Evolutionary conservation across 2,888 invertebrate genomes (phyloP), one percentile per base, ranked within the genome.

Genomic region (Timema cristinae): DNA sequence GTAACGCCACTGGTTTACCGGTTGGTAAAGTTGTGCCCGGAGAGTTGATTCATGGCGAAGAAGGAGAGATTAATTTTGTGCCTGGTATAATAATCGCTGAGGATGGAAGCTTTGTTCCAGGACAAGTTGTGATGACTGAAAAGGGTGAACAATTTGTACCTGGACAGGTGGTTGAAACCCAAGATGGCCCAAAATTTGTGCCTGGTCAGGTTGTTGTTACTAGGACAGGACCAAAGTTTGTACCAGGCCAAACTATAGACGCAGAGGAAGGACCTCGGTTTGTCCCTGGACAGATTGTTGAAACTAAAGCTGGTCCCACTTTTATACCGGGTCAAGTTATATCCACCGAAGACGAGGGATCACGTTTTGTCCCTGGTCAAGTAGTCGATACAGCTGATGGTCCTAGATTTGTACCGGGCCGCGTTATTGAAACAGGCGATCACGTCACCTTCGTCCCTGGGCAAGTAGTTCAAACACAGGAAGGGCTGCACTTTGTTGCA

Each of bases 321-420:
- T 90, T 92, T 77, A 91, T 92, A 77, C 91, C 92, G 0, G 92
- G 92, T 50, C 90, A 92, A 81, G 90, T 92, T 9, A 91, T 92
- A 73, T 83, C 82, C 15, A 88, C 89, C 7, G 86, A 87, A 80
- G 85, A 86, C 77, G 86, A 86, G 81, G 86, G 87, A 61, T 85
- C 86, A 32, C 81, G 86, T 75, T 88, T 88, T 78, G 87, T 88
- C 7, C 88, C 88, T 15, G 88, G 91, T 6, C 90, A 90, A 81
- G 90, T 91, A 1, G 89, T 91, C n/a, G 90, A 90, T 76, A 89
- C 90, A 0, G 86, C 87, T 73, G 88, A 89, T 78, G 90, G 90
- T 0, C 89, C 89, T 6, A 83, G 89, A 77, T 90, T 90, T 71
- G 84, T 85, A 7, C 85, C 85, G 0, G 86, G 85, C 49, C 77